These are phyloP conservation scores for Paracanthobrama guichenoti DNA, from an alignment of 2,113 vertebrate species.

Conservation along the genomic window DNA sequence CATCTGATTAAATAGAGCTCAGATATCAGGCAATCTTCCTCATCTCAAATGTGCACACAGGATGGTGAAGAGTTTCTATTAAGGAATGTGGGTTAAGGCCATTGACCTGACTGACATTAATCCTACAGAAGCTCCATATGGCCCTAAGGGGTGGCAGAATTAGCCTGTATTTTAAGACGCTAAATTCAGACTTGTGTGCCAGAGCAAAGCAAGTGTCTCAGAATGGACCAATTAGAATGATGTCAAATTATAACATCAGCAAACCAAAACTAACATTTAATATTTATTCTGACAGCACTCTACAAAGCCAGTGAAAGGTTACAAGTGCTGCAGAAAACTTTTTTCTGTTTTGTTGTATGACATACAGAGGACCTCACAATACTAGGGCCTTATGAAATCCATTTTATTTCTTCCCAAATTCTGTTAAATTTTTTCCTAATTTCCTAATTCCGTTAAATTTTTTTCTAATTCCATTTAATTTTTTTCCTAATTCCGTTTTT, in stretches of 20 bases:
- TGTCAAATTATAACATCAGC: background rate
- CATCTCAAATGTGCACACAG: conserved; percentile 10
- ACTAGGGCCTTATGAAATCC: too few relatives aligned
- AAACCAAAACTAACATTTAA: background rate
- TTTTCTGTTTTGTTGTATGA: background rate
- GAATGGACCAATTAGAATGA: background rate
- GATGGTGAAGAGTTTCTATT: conserved; percentile 27
- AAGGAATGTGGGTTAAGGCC: conserved; percentile 49
- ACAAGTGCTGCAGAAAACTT: background rate
- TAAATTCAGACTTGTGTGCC: conserved; percentile 14
- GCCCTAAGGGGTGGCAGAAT: conserved; percentile 35
- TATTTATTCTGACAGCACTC: background rate
- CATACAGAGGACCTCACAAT: background rate
- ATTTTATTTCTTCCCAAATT: too few relatives aligned
- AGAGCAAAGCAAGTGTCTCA: background rate
- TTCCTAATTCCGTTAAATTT: too few relatives aligned
- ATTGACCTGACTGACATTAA: conserved; percentile 32
- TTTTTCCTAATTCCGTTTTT: too few relatives aligned
- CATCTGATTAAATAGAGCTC: conserved; percentile 37
- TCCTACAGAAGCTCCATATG: conserved; percentile 38
- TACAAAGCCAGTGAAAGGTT: background rate
- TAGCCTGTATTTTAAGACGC: conserved; percentile 38
- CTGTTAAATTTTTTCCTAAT: too few relatives aligned
- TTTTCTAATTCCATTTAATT: too few relatives aligned
- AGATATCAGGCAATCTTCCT: conserved; percentile 10